Evolutionary conservation across 2,888 invertebrate species (phyloP).

Genomic region (Coleophora flavipennella): DNA sequence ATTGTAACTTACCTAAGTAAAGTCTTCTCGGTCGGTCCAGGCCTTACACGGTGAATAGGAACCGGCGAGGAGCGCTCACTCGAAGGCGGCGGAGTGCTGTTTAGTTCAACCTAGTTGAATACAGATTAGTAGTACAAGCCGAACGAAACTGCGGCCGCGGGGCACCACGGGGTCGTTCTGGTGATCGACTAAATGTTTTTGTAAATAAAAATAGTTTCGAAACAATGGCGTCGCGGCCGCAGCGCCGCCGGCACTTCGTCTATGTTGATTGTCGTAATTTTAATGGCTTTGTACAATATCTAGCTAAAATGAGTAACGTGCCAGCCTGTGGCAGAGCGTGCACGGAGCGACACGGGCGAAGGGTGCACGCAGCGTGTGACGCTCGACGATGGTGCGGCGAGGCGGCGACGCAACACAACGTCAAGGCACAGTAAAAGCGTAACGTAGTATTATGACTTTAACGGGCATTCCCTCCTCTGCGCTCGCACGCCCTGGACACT

Average conservation of each 20-base stretch:
- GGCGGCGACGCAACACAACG: no score
- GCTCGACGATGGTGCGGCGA: background rate
- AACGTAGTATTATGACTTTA: no score
- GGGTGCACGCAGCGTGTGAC: background rate
- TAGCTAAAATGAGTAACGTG: constrained; percentile 17
- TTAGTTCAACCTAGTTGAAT: constrained; percentile 25
- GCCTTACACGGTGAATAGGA: no score
- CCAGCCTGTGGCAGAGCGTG: constrained; percentile 26
- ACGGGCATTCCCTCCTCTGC: no score
- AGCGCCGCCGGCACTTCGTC: constrained; percentile 34
- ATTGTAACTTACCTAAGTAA: no score
- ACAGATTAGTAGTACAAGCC: constrained; percentile 28
- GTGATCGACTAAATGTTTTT: constrained; percentile 26
- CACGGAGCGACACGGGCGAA: constrained; percentile 26
- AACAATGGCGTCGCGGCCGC: constrained; percentile 30
- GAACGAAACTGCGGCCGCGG: constrained; percentile 34
- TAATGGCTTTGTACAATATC: constrained; percentile 34
- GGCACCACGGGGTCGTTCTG: constrained; percentile 15
- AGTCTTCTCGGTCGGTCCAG: no score
- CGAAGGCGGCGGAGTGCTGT: no score
- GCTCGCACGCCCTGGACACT: no score
- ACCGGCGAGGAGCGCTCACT: no score
- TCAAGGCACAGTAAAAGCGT: no score
- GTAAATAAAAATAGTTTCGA: constrained; percentile 44
- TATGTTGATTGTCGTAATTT: constrained; percentile 37